Conservation (phyloP, 2,888 invertebrate genomes). For the Villa cingulata region DNA sequence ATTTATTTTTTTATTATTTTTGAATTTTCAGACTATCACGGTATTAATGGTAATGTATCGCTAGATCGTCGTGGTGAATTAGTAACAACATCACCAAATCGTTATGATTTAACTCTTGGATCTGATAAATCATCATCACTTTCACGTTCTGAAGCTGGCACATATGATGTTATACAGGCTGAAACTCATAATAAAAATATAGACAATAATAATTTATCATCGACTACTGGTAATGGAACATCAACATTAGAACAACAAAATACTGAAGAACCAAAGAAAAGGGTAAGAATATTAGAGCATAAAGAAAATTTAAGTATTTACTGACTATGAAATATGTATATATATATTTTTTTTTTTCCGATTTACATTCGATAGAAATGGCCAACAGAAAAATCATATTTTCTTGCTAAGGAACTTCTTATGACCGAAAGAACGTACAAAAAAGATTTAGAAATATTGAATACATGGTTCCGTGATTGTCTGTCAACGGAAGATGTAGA, state of each 20-base stretch:
- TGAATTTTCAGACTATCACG: slow-evolving; percentile 22
- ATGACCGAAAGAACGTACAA: slow-evolving; percentile 95
- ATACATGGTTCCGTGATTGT: slow-evolving; percentile 65
- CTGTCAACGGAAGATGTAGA: slow-evolving; percentile 45
- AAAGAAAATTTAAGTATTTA: neutral
- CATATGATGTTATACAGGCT: slow-evolving; percentile 34
- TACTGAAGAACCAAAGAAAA: slow-evolving; percentile 28
- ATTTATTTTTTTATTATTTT: too few relatives aligned
- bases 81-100: slow-evolving; percentile 23
- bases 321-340: too few relatives aligned
- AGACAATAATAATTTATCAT: slow-evolving; percentile 1
- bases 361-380: slow-evolving; percentile 37
- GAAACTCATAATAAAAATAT: slow-evolving; percentile 27
- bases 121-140: slow-evolving; percentile 36
- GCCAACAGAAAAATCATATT: slow-evolving; percentile 60
- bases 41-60: slow-evolving; percentile 36
- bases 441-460: slow-evolving; percentile 83
- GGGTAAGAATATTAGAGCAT: slow-evolving; percentile 20
- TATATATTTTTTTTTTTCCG: neutral
- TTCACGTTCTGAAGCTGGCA: slow-evolving; percentile 34
- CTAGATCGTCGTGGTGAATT: slow-evolving; percentile 32
- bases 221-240: neutral
- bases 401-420: slow-evolving; percentile 79
- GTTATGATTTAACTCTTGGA: slow-evolving; percentile 31
- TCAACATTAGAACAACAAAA: slow-evolving; percentile 7